Evolutionary conservation across 2,113 vertebrate genomes (phyloP).

Genomic region (Condylura cristata): DNA sequence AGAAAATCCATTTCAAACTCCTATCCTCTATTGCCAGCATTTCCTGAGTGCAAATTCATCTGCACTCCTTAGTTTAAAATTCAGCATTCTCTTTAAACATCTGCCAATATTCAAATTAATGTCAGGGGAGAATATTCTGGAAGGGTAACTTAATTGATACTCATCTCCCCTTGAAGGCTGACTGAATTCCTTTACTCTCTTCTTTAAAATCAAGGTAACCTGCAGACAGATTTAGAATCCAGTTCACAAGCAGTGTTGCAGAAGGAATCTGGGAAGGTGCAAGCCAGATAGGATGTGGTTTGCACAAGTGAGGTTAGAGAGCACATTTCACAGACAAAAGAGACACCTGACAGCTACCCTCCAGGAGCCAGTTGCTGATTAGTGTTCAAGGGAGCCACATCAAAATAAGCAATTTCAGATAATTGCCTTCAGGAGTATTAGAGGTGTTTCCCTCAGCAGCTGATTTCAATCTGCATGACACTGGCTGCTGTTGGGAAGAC

Average conservation of each 20-base stretch:
- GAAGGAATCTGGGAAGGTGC: neutral
- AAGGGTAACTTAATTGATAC: neutral
- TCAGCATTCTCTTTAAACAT: conserved; percentile 44
- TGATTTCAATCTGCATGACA: neutral
- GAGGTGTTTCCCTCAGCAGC: neutral
- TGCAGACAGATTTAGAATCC: neutral
- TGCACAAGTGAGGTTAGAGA: neutral
- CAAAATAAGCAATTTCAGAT: conserved; percentile 29
- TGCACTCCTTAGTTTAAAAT: conserved; percentile 40
- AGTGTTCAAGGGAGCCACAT: neutral
- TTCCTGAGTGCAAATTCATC: conserved; percentile 53
- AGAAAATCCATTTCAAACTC: conserved; percentile 47
- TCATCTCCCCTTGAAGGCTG: neutral
- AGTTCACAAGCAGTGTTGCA: neutral
- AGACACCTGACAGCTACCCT: neutral
- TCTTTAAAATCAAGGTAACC: neutral
- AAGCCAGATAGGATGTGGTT: neutral
- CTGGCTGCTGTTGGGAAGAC: neutral
- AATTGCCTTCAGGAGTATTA: neutral
- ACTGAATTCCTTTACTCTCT: neutral
- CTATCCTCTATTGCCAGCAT: conserved; percentile 24
- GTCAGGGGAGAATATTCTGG: conserved; percentile 5
- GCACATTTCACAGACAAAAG: neutral
- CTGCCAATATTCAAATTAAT: conserved; percentile 52
- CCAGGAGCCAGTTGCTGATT: neutral